Evolutionary conservation across 2,797 vertebrate genomes (phyloP).

Genomic region (Lates japonicus): DNA sequence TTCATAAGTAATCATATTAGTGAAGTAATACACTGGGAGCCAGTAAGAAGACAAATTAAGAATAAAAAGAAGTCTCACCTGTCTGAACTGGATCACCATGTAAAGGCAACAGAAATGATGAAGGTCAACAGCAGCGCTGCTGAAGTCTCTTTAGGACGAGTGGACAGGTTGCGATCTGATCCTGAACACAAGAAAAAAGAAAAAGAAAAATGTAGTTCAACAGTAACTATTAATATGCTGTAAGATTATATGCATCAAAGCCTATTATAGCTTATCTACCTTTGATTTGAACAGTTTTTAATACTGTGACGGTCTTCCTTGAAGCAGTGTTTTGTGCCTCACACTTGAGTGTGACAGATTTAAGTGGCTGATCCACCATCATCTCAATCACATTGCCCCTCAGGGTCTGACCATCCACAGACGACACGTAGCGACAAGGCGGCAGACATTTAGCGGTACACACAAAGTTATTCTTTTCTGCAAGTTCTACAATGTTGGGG

Average conservation of each 20-base stretch:
- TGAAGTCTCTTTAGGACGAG: conserved; percentile 15
- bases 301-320: background rate
- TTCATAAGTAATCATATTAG: background rate
- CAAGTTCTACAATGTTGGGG: conserved; percentile 22
- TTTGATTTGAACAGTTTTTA: conserved; percentile 43
- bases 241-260: background rate
- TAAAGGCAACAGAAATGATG: conserved; percentile 4
- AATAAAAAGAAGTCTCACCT: background rate
- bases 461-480: conserved; percentile 17
- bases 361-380: conserved; percentile 27
- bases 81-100: conserved; percentile 26
- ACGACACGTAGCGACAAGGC: conserved; percentile 53
- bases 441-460: conserved; percentile 61
- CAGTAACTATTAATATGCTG: background rate
- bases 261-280: conserved; percentile 25
- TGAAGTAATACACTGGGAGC: too few species aligned
- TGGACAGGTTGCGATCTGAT: background rate
- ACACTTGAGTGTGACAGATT: conserved; percentile 61
- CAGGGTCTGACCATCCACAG: conserved; percentile 29
- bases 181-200: background rate
- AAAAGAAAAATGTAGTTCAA: background rate
- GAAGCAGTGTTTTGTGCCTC: conserved; percentile 62
- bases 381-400: conserved; percentile 57
- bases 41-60: too few species aligned
- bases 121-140: conserved; percentile 39